Percentiles rank a stretch among this genome's conserved stretches.
phyloP scores from a whole-genome alignment of 2,797 vertebrate genomes.

The Meda fulgida region DNA sequence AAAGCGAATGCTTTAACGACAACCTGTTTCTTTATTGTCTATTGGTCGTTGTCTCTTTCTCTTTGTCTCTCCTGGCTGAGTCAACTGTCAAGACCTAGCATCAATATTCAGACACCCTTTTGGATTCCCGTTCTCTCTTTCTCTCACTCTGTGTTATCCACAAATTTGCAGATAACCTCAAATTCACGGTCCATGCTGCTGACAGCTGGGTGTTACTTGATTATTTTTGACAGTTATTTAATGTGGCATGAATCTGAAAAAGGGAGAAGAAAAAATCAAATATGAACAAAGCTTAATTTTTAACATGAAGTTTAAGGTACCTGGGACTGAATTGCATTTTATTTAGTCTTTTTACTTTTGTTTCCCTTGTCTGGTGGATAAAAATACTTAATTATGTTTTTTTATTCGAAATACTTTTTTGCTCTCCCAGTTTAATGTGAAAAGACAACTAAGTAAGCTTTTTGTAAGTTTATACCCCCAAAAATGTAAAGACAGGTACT shows the following conservation, averaged over 20 bases:
- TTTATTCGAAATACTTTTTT: not conserved
- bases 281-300: constrained; percentile 4
- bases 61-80: not conserved
- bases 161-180: constrained; percentile 31
- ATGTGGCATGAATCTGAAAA: constrained; percentile 47
- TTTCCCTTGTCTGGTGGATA: not conserved
- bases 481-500: not conserved
- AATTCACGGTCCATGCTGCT: constrained; percentile 29
- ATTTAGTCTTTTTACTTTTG: not conserved
- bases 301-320: not conserved
- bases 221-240: constrained; percentile 53
- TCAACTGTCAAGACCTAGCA: constrained; percentile 18
- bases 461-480: not conserved
- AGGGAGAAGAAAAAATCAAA: not conserved
- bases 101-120: constrained; percentile 30
- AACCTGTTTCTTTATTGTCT: not conserved
- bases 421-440: not conserved
- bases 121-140: not conserved
- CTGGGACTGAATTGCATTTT: constrained; percentile 11
- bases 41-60: not conserved
- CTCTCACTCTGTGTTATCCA: not conserved
- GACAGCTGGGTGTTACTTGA: constrained; percentile 9
- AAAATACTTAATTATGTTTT: not conserved
- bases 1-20: not conserved
- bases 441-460: not conserved